Base-by-base conservation (phyloP, 1,140 invertebrate species). In the Himalopsyche phryganea region DNA sequence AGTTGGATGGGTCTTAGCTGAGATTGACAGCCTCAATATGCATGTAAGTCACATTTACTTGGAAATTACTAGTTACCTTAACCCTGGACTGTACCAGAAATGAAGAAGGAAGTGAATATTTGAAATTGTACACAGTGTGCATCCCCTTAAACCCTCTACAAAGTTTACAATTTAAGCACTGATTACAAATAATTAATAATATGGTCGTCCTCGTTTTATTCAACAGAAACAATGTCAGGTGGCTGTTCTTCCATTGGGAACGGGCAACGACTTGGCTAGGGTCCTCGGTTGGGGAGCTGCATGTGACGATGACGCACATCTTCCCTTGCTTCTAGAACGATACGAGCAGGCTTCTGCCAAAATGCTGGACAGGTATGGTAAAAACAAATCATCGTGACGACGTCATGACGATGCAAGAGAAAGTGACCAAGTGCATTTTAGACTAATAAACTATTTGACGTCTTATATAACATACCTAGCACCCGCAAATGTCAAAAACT, bases 261-360 rank as follows among this genome's bases (percentile, higher is more conserved):
- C 95, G 0, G 95, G 95, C 23, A 98, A 98, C 74, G 95, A 98
- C 71, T 78, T 98, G 55, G 93, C 94, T 0, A 76, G 95, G 14
- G 94, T 97, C 0, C 76, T 98, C 6, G 94, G 95, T n/a, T 98
- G 94, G 94, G 94, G 95, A 14, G 85, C 91, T 7, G 91, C 91
- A 1, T 98, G 94, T 71, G 94, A 98, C 68, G 93, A 96, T 69
- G 95, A 97, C 65, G 89, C 94, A 5, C 91, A 96, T 74, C 78
- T 98, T 38, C 90, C 92, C 11, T 89, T 94, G 66, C 81, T 97
- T 20, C 74, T 98, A 6, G 94, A 98, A 68, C 89, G 91, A 58
- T 94, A 97, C 69, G 95, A 98, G 77, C 87, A 91, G 65, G 93
- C 94, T 6, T 89, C 93, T 61, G 95, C 93, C 36, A 97, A 96